Conservation (phyloP, 2,888 invertebrate genomes). For the Sarcophaga carnaria region DNA sequence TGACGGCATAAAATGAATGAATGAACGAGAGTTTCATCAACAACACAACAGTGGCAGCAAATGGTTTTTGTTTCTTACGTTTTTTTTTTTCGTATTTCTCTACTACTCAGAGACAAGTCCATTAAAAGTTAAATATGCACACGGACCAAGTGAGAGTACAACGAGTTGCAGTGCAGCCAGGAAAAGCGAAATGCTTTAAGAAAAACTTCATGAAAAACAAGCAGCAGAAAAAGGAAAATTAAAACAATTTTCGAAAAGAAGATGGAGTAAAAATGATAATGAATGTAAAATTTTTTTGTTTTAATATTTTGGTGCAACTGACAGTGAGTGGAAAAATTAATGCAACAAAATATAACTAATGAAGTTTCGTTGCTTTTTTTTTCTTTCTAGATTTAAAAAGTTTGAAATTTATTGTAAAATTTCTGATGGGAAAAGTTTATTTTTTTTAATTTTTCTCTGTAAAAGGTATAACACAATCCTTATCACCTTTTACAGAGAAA, state of each 20-base stretch:
- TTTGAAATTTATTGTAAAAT: no score
- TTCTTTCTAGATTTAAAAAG: no score
- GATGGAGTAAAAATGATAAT: constrained; percentile 69
- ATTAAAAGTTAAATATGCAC: constrained; percentile 67
- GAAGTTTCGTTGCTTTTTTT: no score
- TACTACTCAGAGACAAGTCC: constrained; percentile 56
- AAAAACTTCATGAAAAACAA: constrained; percentile 52
- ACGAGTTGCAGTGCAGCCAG: not conserved
- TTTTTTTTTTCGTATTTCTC: not conserved
- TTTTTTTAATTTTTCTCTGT: no score
- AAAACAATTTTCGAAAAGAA: constrained; percentile 37
- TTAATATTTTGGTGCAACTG: no score
- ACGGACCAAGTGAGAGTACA: constrained; percentile 10
- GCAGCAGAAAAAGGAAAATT: constrained; percentile 59
- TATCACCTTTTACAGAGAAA: no score
- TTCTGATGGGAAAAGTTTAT: no score
- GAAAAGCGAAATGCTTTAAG: constrained; percentile 39
- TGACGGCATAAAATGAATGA: constrained; percentile 47
- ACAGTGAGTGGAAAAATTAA: not conserved
- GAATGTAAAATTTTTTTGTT: constrained; percentile 20
- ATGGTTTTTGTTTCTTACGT: constrained; percentile 25
- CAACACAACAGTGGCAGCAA: constrained; percentile 21
- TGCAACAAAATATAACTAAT: not conserved
- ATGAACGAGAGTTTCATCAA: constrained; percentile 51
- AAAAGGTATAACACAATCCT: no score